Evolutionary conservation across 2,113 vertebrate species (phyloP).

Genomic region (Oryzias melastigma): DNA sequence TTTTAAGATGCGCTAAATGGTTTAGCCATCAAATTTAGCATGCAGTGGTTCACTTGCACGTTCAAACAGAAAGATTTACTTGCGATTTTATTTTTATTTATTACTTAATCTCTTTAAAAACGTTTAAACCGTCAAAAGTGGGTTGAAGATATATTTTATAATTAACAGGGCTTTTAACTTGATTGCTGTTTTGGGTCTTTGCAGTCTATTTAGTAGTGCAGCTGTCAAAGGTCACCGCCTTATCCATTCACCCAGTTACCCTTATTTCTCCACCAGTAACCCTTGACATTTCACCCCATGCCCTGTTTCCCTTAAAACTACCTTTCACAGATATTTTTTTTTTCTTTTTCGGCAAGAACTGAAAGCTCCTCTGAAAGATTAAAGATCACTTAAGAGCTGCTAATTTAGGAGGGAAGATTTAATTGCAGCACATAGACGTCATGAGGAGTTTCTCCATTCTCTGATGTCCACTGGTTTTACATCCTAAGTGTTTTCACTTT

Average conservation of each 20-base stretch:
- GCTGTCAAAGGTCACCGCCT: constrained; percentile 52
- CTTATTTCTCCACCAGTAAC: constrained; percentile 43
- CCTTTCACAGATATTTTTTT: constrained; percentile 15
- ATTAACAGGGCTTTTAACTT: constrained; percentile 14
- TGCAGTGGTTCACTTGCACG: too few species aligned
- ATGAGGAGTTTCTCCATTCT: neutral
- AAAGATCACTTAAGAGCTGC: constrained; percentile 16
- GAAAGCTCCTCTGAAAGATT: constrained; percentile 5
- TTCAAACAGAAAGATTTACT: too few species aligned
- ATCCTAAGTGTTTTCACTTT: constrained; percentile 48
- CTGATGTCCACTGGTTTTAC: constrained; percentile 21
- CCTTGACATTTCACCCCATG: constrained; percentile 41
- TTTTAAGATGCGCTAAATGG: too few species aligned
- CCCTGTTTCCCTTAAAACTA: constrained; percentile 25
- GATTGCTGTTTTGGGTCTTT: constrained; percentile 20
- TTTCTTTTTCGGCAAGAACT: constrained; percentile 6
- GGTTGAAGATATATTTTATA: too few species aligned
- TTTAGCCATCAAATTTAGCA: too few species aligned
- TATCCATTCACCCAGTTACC: constrained; percentile 41
- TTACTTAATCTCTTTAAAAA: too few species aligned
- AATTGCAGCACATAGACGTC: constrained; percentile 1
- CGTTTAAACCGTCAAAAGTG: too few species aligned
- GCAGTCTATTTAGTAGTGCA: constrained; percentile 27
- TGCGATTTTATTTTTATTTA: neutral
- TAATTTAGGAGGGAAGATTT: constrained; percentile 2